Conservation (phyloP, 2,888 invertebrate species). For the Limulus polyphemus region DNA sequence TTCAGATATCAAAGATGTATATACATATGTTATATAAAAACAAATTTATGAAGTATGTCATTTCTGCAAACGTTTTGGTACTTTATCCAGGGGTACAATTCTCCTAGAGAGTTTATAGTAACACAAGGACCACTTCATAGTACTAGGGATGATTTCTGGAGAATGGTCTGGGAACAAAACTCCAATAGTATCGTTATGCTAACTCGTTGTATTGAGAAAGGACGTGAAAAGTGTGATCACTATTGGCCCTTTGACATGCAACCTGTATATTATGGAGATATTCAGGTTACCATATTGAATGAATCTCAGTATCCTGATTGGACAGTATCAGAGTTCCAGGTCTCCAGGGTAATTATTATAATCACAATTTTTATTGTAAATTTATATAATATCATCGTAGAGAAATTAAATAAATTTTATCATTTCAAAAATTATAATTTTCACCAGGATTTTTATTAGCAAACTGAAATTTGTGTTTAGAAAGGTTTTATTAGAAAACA, state of each 20-base stretch:
- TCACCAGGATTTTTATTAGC: no score
- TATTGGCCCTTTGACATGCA: slow-evolving; percentile 97
- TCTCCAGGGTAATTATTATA: slow-evolving; percentile 51
- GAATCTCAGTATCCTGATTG: slow-evolving; percentile 93
- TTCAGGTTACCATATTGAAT: slow-evolving; percentile 76
- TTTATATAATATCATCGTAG: no score
- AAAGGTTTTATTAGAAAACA: no score
- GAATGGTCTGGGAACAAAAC: slow-evolving; percentile 98
- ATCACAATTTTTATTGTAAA: no score
- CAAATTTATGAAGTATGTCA: no score
- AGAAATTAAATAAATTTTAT: no score
- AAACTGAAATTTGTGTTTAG: no score
- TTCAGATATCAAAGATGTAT: no score
- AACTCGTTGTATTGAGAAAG: slow-evolving; percentile 86
- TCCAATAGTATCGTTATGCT: slow-evolving; percentile 94
- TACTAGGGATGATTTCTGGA: slow-evolving; percentile 97
- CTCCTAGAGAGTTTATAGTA: slow-evolving; percentile 93
- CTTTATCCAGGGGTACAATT: slow-evolving; percentile 62
- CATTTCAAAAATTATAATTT: no score
- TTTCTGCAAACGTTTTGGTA: no score
- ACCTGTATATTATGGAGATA: slow-evolving; percentile 92
- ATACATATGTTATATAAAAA: no score
- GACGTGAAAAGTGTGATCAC: slow-evolving; percentile 49
- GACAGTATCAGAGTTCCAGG: slow-evolving; percentile 88
- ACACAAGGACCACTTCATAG: slow-evolving; percentile 94